Evolutionary conservation across 2,888 invertebrate species (phyloP).

Genomic region (Brachyopa scutellaris): DNA sequence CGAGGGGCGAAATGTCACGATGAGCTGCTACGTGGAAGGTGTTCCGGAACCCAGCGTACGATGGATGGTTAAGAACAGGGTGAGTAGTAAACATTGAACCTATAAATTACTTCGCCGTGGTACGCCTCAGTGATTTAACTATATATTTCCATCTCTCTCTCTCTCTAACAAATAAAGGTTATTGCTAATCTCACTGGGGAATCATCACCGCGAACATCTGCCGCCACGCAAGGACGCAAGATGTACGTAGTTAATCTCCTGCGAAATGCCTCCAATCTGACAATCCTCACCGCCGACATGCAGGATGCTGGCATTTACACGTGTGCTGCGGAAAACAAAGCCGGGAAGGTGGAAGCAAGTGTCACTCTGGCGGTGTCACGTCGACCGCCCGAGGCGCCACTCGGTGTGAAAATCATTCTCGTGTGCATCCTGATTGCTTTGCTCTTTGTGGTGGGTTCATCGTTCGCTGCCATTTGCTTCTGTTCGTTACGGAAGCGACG

Average conservation of each 20-base stretch:
- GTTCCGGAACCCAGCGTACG: slow-evolving; percentile 88
- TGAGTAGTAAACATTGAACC: too few relatives aligned
- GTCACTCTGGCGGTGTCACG: slow-evolving; percentile 88
- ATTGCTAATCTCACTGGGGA: slow-evolving; percentile 85
- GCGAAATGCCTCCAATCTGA: slow-evolving; percentile 88
- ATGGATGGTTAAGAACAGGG: slow-evolving; percentile 88
- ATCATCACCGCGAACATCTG: slow-evolving; percentile 78
- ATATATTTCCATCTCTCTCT: not conserved
- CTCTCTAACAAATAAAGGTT: slow-evolving; percentile 29
- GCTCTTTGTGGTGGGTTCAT: slow-evolving; percentile 86
- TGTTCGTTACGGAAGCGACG: slow-evolving; percentile 84
- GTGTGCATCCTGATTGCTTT: slow-evolving; percentile 88
- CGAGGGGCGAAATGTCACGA: slow-evolving; percentile 88
- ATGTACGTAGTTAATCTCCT: slow-evolving; percentile 86
- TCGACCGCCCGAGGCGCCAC: slow-evolving; percentile 84
- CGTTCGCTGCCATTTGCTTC: slow-evolving; percentile 86
- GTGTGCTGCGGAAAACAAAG: slow-evolving; percentile 91
- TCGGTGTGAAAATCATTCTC: slow-evolving; percentile 85
- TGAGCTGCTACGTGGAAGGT: slow-evolving; percentile 88
- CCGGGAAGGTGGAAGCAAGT: slow-evolving; percentile 89
- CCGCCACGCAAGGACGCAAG: slow-evolving; percentile 83
- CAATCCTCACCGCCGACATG: slow-evolving; percentile 87
- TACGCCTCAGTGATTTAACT: slow-evolving; percentile 22
- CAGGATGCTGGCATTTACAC: slow-evolving; percentile 90
- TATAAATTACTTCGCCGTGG: slow-evolving; percentile 39